A percentile compares a stretch with the other conserved stretches of the same genome.
These are phyloP conservation scores for Andrena cerasifolii DNA, from an alignment of 1,140 invertebrate genomes.

Conservation along the genomic window DNA sequence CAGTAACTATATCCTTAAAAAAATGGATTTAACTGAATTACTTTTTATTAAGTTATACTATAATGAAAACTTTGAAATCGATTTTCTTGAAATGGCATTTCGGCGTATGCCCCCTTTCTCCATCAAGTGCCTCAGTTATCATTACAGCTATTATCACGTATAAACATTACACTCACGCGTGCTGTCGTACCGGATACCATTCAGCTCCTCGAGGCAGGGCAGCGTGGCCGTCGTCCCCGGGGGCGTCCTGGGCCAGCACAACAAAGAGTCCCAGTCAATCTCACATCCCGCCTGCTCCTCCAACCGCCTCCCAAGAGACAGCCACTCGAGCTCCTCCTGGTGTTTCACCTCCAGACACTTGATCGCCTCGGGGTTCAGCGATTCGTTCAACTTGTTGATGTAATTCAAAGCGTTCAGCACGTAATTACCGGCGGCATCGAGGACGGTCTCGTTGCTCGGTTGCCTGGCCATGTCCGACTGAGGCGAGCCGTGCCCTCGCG, in stretches of 20 bases:
- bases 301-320: slow-evolving; percentile 1
- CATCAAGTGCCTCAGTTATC: too few species aligned
- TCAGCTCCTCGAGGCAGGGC: slow-evolving; percentile 89
- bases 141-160: background rate
- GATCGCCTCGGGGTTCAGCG: slow-evolving; percentile 54
- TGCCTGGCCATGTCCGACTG: slow-evolving; percentile 27
- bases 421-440: slow-evolving; percentile 60
- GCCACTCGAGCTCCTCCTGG: slow-evolving; percentile 15
- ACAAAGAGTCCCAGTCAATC: slow-evolving; percentile 85
- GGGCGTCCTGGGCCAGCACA: slow-evolving; percentile 90
- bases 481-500: too few species aligned
- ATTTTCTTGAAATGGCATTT: too few species aligned
- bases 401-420: slow-evolving; percentile 68
- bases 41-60: too few species aligned
- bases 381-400: slow-evolving; percentile 70
- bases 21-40: too few species aligned
- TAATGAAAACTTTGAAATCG: too few species aligned
- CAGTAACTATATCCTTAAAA: too few species aligned
- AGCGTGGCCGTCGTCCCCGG: slow-evolving; percentile 85
- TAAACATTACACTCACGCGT: slow-evolving; percentile 83
- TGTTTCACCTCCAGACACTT: slow-evolving; percentile 60
- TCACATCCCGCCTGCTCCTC: slow-evolving; percentile 49
- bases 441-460: slow-evolving; percentile 42
- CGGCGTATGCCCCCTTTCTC: too few species aligned
- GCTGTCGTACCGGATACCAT: slow-evolving; percentile 89